Evolutionary conservation across 23 tunicate species (phyloP), one percentile per base, ranked within the genome.

Genomic region (Halocynthia aurantium): DNA sequence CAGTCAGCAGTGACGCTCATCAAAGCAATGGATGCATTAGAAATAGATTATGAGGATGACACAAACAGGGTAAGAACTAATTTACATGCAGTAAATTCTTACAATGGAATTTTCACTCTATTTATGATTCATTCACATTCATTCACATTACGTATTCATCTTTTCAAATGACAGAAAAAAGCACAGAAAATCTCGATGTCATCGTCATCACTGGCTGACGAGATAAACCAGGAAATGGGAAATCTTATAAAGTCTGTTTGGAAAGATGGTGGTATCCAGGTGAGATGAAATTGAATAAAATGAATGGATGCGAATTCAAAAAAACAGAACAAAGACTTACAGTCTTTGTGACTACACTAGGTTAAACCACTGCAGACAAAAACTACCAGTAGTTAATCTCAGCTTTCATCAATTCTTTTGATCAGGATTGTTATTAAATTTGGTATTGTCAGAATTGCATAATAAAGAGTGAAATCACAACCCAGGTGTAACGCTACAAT

Each of bases 211-310:
- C 7, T 72, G 8, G 10, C 57, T 11, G 86, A 88, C n/a, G 94
- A 88, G 17, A 72, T 88, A 22, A 10, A 84, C 10, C 77, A 50
- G 8, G 69, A 75, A 6, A 50, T 89, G 10, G 85, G 88, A 11
- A 77, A 75, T 61, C 13, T 80, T 61, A 80, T 89, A 5, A 80
- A 84, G 52, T 50, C 53, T 6, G 51, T 89, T 22, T 89, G 89
- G 89, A 31, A 55, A 10, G 89, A 89, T 53, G 54, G 49, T 17
- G 89, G 96, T 21, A 84, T 89, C 53, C 60, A 89, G 87, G 96
- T 80, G 40, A 57, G 44, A 31, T 31, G 1, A 0, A 31, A 31
- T 31, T 31, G 44, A 31, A 31, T 31, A 31, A 31, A 31, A 31
- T 31, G 44, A 31, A 31, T 31, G 44, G 44, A 31, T 31, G 44